Base-by-base conservation (phyloP, 2,113 vertebrate species). In the Typhlomys cinereus region DNA sequence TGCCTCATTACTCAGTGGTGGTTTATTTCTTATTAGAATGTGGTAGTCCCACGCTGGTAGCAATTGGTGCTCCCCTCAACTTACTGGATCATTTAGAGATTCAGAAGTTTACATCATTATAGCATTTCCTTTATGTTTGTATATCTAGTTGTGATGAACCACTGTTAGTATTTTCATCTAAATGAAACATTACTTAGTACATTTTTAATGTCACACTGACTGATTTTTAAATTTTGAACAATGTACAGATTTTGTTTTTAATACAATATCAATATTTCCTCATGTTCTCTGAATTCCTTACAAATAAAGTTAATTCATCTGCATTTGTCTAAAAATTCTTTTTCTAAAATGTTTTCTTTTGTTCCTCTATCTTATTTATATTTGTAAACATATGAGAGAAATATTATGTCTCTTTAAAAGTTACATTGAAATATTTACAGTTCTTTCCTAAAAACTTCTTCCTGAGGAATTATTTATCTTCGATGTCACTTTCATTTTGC, bases 301-400 rank as follows among this genome's bases (percentile, higher is more conserved):
- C 83, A 95, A 98, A 98, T 98, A 98, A 98, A 98, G 75, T 86
- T 97, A 90, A 92, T 92, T 97, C 85, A 95, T 95, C 92, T 97
- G 50, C 91, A 85, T 95, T 98, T 97, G 89, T 96, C 95, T 96
- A 97, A 95, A 96, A 97, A 90, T 92, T 96, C 92, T 85, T 97
- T 96, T 96, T 85, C 92, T 97, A 50, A 64, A 87, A 94, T 97
- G 90, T 92, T 94, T 96, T 90, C 59, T 90, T 50, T 64, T 96
- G 5, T 2, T 59, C 64, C 57, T 93, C 20, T 90, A 70, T 81
- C 48, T 81, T 92, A 15, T 88, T 85, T 85, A 88, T 66, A 61
- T 87, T 76, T n/a, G 23, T 94, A 81, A 48, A 78, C 64, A 74
- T 39, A 9, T 69, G 36, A 89, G 25, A 46, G 18, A 89, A 90